These are phyloP conservation scores for Sylvia borin DNA, from an alignment of 2,797 vertebrate species.

Conservation along the genomic window DNA sequence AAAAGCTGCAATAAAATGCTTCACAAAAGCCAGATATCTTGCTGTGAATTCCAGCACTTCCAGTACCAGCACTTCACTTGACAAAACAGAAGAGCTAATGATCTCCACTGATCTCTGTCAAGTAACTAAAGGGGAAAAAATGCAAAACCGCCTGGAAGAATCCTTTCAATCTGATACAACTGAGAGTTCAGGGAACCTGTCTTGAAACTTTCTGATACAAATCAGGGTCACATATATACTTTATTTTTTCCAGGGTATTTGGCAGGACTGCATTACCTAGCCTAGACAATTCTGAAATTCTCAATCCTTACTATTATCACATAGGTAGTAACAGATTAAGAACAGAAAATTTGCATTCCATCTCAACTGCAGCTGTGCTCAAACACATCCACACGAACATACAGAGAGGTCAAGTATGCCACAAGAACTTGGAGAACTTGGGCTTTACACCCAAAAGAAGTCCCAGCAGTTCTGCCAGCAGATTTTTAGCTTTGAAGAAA, in stretches of 20 bases:
- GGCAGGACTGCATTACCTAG: not conserved
- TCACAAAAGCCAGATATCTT: conserved; percentile 25
- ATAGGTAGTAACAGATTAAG: not conserved
- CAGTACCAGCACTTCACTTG: not conserved
- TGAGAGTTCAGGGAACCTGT: not conserved
- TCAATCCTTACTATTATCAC: not conserved
- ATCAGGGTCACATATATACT: not conserved
- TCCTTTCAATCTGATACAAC: not conserved
- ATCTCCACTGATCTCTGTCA: not conserved
- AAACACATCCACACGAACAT: not conserved
- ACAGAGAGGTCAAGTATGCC: not conserved
- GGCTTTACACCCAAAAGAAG: not conserved
- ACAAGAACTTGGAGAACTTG: not conserved
- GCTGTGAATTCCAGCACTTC: conserved; percentile 6
- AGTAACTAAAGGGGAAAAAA: not conserved
- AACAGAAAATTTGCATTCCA: not conserved
- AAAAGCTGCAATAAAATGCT: conserved; percentile 27
- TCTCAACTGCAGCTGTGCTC: not conserved
- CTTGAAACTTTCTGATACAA: not conserved
- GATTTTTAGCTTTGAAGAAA: not conserved
- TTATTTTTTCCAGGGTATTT: not conserved
- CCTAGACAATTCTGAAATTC: not conserved
- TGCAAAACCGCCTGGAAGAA: not conserved
- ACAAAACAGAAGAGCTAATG: not conserved
- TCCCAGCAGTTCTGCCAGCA: not conserved